These are phyloP conservation scores for Cyrtonyx montezumae DNA, from an alignment of 2,113 vertebrate species.

Conservation along the genomic window DNA sequence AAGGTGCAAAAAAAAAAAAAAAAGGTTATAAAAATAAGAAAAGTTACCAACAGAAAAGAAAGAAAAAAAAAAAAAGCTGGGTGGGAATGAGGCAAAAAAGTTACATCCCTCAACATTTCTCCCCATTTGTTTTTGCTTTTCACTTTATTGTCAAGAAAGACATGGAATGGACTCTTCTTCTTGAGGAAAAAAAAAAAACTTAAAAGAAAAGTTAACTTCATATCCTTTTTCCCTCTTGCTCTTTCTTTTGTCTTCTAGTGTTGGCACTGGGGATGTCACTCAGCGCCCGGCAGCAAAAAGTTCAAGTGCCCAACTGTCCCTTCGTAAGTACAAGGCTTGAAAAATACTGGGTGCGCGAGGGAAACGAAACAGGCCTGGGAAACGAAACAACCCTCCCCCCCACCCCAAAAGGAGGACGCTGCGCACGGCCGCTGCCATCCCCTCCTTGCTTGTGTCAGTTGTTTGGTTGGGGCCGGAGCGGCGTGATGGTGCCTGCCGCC, in stretches of 20 bases:
- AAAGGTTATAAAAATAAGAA: conserved; percentile 65
- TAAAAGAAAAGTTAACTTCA: conserved; percentile 19
- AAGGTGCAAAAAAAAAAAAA: conserved; percentile 73
- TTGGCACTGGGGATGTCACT: conserved; percentile 65
- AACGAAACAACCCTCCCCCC: conserved; percentile 49
- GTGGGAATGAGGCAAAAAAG: conserved; percentile 50
- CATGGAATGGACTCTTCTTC: conserved; percentile 67
- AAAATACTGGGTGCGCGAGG: conserved; percentile 63
- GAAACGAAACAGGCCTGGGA: conserved; percentile 66
- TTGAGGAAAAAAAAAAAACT: neutral
- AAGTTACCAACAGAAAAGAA: neutral
- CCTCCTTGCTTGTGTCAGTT: conserved; percentile 83
- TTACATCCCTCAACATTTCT: conserved; percentile 49
- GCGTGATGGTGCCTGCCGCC: conserved; percentile 31
- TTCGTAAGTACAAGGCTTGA: conserved; percentile 63
- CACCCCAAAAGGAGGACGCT: conserved; percentile 79
- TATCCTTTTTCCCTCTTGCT: conserved; percentile 68
- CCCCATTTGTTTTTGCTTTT: conserved; percentile 43
- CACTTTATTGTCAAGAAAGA: conserved; percentile 73
- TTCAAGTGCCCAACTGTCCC: conserved; percentile 76
- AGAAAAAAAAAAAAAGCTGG: conserved; percentile 13
- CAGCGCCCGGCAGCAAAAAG: conserved; percentile 62
- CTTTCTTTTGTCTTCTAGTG: conserved; percentile 68
- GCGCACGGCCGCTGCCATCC: conserved; percentile 84
- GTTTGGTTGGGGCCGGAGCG: conserved; percentile 69